Conservation (phyloP, 1,140 invertebrate genomes). For the Myzus persicae region DNA sequence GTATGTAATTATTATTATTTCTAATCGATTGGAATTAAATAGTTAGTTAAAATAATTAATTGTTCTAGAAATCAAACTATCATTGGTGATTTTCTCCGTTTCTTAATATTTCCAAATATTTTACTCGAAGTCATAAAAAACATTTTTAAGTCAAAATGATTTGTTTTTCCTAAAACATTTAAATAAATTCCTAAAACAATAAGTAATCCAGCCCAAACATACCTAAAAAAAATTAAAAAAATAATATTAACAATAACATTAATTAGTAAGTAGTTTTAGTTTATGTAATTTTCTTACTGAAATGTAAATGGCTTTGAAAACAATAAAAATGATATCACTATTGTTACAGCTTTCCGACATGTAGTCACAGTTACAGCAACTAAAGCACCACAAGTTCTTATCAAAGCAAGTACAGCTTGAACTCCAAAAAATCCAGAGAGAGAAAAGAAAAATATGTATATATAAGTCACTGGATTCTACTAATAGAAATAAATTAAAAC, state of each 20-base stretch:
- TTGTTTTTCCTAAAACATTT: conserved; percentile 84
- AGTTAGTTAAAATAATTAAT: neutral
- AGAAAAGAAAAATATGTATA: conserved; percentile 86
- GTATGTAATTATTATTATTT: too few relatives aligned
- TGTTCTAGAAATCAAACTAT: neutral
- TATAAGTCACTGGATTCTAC: conserved; percentile 82
- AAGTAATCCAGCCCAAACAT: conserved; percentile 87
- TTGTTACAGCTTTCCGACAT: conserved; percentile 89
- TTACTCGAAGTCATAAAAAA: neutral
- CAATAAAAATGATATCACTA: conserved; percentile 89
- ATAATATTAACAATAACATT: conserved; percentile 57
- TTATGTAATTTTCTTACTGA: conserved; percentile 75
- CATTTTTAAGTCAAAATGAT: conserved; percentile 34
- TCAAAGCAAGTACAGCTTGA: conserved; percentile 88
- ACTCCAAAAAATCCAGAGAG: conserved; percentile 90
- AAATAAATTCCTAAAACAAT: conserved; percentile 90
- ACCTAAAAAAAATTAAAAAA: conserved; percentile 71
- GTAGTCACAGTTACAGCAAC: conserved; percentile 90
- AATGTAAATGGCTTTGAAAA: conserved; percentile 94
- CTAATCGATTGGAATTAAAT: neutral
- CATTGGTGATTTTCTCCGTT: conserved; percentile 47
- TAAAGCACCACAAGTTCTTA: conserved; percentile 86
- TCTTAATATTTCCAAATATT: conserved; percentile 14
- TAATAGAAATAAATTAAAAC: conserved; percentile 61
- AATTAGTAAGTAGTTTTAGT: neutral